These are phyloP conservation scores for Caenorhabditis angaria DNA, from an alignment of 2,888 invertebrate species.

Conservation along the genomic window DNA sequence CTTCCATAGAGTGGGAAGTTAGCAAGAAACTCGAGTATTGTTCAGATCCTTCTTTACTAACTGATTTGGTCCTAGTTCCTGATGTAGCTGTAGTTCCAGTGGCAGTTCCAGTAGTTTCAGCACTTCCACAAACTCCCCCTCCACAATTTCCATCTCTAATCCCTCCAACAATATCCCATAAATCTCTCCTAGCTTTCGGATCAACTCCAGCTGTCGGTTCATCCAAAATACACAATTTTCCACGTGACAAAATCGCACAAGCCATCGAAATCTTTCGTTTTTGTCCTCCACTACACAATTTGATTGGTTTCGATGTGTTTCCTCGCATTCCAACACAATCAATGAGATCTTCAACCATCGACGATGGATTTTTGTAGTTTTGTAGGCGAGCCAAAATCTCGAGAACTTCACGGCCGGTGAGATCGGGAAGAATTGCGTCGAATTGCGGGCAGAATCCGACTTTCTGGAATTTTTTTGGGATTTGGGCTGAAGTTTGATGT, in stretches of 20 bases:
- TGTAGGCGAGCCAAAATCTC: neutral
- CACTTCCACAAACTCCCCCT: neutral
- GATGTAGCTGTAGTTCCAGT: no score
- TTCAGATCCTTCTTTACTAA: no score
- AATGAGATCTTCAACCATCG: neutral
- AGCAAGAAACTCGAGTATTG: slow-evolving; percentile 10
- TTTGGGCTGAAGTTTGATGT: no score
- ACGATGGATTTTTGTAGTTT: neutral
- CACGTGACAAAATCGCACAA: neutral
- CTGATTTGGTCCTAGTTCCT: no score
- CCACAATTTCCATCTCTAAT: neutral
- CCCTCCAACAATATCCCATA: neutral
- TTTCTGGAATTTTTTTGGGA: no score
- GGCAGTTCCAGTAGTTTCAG: no score
- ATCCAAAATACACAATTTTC: neutral
- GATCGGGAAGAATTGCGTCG: neutral
- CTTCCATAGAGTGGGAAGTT: neutral
- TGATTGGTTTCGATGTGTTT: neutral
- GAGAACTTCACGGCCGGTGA: neutral
- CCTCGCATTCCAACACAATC: neutral
- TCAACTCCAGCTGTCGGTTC: neutral
- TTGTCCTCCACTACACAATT: neutral
- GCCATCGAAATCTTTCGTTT: neutral
- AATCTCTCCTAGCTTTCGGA: neutral
- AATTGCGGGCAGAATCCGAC: neutral